Evolutionary conservation across 2,888 invertebrate species (phyloP), one percentile per base, ranked within the genome.

Genomic region (Lingula anatina): DNA sequence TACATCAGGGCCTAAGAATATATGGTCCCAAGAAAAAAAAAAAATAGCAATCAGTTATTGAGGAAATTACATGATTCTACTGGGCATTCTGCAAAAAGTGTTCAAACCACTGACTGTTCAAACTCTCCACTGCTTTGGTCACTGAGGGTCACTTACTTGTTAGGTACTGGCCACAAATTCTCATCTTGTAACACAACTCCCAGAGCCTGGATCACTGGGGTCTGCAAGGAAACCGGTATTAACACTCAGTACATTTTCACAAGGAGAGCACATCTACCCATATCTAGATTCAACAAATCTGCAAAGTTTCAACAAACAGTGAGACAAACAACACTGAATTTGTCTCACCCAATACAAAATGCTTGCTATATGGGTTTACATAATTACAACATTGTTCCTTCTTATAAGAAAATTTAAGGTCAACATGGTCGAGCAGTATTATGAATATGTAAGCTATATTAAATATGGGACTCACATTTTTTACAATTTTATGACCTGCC

Each of bases 141-240:
- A 78, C 72, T 21, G 78, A 76, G 21, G 9, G 23, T 2, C 31
- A 54, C 64, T 60, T 65, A 75, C 75, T 61, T 67, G 46, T 64
- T 60, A 4, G 76, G 74, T 3, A 65, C 45, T 2, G 68, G 65
- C 66, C 71, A 78, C 7, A 64, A 45, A 12, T 62, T 59, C 24
- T 65, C 65, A 65, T 72, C 65, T 15, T 68, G 60, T 18, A 65
- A 40, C 4, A 64, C 60, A 3, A 76, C 76, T 12, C 77, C 77
- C 12, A 77, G 51, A 23, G 77, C 75, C 47, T 76, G 74, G 24
- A 78, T 65, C 25, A 78, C 72, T 23, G 78, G 76, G 3, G 77
- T 78, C 71, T 72, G 58, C 18, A 60, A 62, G 36, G n/a, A 45
- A 49, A 50, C 41, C 40, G 42, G 9, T 40, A 45, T 1, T 2